Evolutionary conservation across 2,888 invertebrate genomes (phyloP), one percentile per base, ranked within the genome.

Genomic region (Epinotia bilunana): DNA sequence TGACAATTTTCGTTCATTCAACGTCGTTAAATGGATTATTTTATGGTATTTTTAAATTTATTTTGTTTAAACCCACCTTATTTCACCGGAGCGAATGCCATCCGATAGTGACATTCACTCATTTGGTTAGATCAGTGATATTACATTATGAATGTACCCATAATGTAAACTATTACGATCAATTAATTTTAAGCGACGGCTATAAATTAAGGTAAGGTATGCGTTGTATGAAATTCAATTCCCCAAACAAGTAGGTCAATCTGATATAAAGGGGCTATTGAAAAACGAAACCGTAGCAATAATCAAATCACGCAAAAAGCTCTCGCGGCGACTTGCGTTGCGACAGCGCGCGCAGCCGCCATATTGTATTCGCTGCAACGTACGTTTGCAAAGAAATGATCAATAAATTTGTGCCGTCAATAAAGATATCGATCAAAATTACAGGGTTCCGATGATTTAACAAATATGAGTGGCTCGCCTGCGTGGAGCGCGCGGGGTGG

Each of bases 351-450:
- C 84, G 28, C 86, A 85, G 84, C 86, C 86, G 84, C 88, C 87
- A 90, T 89, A 91, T 91, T 91, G 90, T 89, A 88, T 88, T 88
- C 88, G 87, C 89, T 84, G 85, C 86, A 86, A 89, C 86, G 85
- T 87, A 86, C 87, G 89, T 91, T 91, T 92, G 91, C 87, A 89
- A 91, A 91, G 90, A 92, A 93, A 92, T 92, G 88, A 88, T 91
- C 92, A 92, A 93, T 93, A 94, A 94, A 93, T 93, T 91, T 90
- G 88, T 87, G 86, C 90, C 86, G 88, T 90, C 92, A 91, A 91
- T 93, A 92, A 94, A 93, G 94, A 94, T 94, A 93, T 93, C 91
- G 93, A 94, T 94, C 94, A 93, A 94, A 94, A 94, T 94, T 94
- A 93, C 88, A 93, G 93, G 93, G 92, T 90, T 89, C 88, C 85